A percentile compares a stretch with the other conserved stretches of the same genome.
These are phyloP conservation scores for Clarias gariepinus DNA, from an alignment of 2,113 vertebrate species.

Conservation along the genomic window DNA sequence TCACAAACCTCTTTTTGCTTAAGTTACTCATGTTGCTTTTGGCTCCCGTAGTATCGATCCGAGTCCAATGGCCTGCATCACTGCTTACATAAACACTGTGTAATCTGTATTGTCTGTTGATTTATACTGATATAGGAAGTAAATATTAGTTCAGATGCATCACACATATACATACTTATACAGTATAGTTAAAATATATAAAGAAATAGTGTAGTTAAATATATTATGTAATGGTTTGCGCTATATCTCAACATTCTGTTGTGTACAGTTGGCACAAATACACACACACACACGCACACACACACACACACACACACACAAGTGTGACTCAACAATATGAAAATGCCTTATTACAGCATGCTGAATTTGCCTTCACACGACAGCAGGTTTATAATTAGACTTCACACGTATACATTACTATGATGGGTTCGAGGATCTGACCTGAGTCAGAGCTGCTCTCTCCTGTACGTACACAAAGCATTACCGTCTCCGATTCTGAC, in stretches of 20 bases:
- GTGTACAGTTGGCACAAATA: background rate
- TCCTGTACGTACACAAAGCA: background rate
- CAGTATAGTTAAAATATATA: background rate
- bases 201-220: background rate
- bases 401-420: background rate
- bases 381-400: background rate
- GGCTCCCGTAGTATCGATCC: conserved; percentile 28
- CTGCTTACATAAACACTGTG: background rate
- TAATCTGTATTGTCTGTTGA: conserved; percentile 11
- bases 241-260: background rate
- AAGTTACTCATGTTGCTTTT: conserved; percentile 41
- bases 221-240: background rate
- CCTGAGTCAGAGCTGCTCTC: background rate
- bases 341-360: background rate
- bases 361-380: background rate
- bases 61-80: conserved; percentile 35
- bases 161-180: too few species aligned
- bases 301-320: background rate
- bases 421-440: background rate
- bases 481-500: background rate
- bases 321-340: background rate
- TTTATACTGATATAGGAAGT: background rate
- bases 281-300: background rate
- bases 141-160: background rate
- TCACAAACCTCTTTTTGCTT: conserved; percentile 22